Evolutionary conservation across 2,113 vertebrate genomes (phyloP).

Genomic region (Sporophila hypoxantha): DNA sequence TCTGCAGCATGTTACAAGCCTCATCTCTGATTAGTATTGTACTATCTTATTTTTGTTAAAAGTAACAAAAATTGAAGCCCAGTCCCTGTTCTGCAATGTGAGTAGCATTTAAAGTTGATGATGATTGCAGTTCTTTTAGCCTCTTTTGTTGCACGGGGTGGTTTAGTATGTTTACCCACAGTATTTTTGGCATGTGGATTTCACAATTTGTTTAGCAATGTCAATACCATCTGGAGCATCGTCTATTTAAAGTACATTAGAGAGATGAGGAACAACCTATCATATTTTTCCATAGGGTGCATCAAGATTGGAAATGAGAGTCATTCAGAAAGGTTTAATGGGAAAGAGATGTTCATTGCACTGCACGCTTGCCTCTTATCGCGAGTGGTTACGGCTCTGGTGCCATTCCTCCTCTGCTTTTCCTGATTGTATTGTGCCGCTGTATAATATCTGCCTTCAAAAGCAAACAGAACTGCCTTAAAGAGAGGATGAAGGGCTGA

Average conservation of each 20-base stretch:
- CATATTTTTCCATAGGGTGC: constrained; percentile 61
- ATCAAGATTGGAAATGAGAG: constrained; percentile 60
- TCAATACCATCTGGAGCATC: constrained; percentile 69
- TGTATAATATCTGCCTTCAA: constrained; percentile 10
- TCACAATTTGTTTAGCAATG: constrained; percentile 67
- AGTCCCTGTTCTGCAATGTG: not conserved
- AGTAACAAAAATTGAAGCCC: constrained; percentile 54
- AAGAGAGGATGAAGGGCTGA: not conserved
- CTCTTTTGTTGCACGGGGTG: constrained; percentile 57
- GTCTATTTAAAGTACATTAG: constrained; percentile 65
- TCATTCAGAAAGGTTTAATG: constrained; percentile 56
- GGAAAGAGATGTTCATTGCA: constrained; percentile 4
- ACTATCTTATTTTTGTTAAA: constrained; percentile 48
- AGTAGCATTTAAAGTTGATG: constrained; percentile 59
- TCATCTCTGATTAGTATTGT: constrained; percentile 33
- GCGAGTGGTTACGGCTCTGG: not conserved
- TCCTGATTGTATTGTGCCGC: constrained; percentile 25
- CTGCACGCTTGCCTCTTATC: constrained; percentile 2
- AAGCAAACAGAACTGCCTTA: constrained; percentile 16
- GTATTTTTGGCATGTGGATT: constrained; percentile 65
- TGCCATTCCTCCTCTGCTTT: not conserved
- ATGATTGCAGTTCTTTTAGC: constrained; percentile 60
- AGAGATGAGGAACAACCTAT: constrained; percentile 63
- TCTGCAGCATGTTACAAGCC: not conserved
- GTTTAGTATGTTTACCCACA: constrained; percentile 65